Evolutionary conservation across 2,888 invertebrate species (phyloP).

Genomic region (Cosmopolites sordidus): DNA sequence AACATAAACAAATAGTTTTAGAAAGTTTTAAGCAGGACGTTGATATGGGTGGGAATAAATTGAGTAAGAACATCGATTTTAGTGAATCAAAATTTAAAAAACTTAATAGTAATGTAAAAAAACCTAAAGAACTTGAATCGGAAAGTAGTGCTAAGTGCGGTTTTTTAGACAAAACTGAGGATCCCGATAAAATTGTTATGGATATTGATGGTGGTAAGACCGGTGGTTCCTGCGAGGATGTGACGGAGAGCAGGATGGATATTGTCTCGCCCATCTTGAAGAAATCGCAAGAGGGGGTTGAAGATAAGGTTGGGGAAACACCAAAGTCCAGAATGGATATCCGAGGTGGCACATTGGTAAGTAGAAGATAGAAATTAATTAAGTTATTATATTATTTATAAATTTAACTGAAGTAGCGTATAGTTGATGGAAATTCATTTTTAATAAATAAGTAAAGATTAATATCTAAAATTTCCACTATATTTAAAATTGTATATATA

Average conservation of each 20-base stretch:
- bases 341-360: background rate
- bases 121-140: no score
- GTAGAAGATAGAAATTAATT: background rate
- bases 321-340: no score
- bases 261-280: conserved; percentile 43
- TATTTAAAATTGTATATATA: no score
- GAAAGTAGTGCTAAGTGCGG: background rate
- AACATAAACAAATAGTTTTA: conserved; percentile 16
- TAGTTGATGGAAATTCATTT: no score
- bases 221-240: background rate
- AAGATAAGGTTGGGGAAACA: conserved; percentile 27
- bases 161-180: background rate
- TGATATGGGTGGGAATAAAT: background rate
- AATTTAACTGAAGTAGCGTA: no score
- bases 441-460: no score
- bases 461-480: no score
- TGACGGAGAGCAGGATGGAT: conserved; percentile 2
- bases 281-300: conserved; percentile 42
- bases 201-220: no score
- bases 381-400: background rate
- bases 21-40: conserved; percentile 11
- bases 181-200: no score
- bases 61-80: no score
- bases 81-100: no score
- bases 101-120: no score